A percentile compares a stretch with the other conserved stretches of the same genome.
phyloP scores from a whole-genome alignment of 2,888 invertebrate genomes.

The Epicampocera succincta region DNA sequence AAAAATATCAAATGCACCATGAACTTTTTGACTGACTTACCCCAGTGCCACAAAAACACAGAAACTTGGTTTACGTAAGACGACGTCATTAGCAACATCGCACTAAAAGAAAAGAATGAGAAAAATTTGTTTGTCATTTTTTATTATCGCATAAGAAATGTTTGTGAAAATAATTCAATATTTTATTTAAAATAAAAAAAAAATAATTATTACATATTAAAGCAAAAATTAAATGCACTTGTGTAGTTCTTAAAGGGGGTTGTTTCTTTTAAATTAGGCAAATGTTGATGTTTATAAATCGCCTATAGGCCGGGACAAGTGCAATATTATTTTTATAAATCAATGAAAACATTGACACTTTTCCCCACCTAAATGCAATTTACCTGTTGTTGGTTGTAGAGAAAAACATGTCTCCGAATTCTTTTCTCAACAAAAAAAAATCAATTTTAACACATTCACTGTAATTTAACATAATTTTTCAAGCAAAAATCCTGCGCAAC shows the following conservation, averaged over 20 bases:
- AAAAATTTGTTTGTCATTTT: no score
- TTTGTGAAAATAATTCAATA: no score
- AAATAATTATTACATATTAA: no score
- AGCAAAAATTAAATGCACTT: no score
- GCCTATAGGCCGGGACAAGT: slow-evolving; percentile 87
- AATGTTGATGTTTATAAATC: slow-evolving; percentile 72
- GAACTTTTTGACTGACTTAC: no score
- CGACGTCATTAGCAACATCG: no score
- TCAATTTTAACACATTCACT: slow-evolving; percentile 2
- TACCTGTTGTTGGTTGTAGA: neutral
- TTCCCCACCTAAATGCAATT: slow-evolving; percentile 70
- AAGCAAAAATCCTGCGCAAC: slow-evolving; percentile 60
- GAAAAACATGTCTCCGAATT: neutral
- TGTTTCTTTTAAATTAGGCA: slow-evolving; percentile 1
- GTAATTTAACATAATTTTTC: slow-evolving; percentile 64
- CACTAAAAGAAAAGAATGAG: no score
- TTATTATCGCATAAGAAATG: no score
- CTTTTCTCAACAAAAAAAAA: neutral
- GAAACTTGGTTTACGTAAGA: no score
- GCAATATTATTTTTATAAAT: slow-evolving; percentile 83
- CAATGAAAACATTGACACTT: slow-evolving; percentile 73
- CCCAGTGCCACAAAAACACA: no score
- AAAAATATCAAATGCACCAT: no score
- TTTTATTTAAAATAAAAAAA: no score
- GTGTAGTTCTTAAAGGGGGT: neutral